Conservation (phyloP, 30 jellyfish, hydroid and myxozoan species). For the Clytia hemisphaerica region DNA sequence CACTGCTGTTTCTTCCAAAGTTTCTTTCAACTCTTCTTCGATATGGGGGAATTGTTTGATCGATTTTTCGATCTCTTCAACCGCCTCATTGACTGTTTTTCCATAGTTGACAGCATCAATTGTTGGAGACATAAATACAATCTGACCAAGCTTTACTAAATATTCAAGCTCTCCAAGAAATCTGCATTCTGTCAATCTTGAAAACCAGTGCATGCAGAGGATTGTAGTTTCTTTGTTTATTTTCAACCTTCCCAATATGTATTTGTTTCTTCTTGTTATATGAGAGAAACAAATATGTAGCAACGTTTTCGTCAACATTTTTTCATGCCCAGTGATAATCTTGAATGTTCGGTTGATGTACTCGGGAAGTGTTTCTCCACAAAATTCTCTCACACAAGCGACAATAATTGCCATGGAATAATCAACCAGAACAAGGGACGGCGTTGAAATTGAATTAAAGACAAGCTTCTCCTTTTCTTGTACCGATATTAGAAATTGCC, state of each 20-base stretch:
- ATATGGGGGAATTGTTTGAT: too few relatives aligned
- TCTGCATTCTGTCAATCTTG: too few relatives aligned
- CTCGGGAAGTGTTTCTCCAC: neutral
- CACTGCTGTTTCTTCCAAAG: too few relatives aligned
- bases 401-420: constrained; percentile 12
- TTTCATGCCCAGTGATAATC: constrained; percentile 16
- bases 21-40: too few relatives aligned
- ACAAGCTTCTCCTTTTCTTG: neutral
- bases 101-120: too few relatives aligned
- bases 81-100: too few relatives aligned
- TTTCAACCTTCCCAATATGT: neutral
- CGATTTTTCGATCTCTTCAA: too few relatives aligned
- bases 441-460: neutral
- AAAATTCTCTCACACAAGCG: constrained; percentile 6
- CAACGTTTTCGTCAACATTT: neutral
- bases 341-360: constrained; percentile 15
- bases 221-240: neutral
- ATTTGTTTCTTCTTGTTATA: constrained; percentile 4
- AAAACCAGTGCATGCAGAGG: constrained; percentile 24
- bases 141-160: too few relatives aligned
- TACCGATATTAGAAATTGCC: constrained; percentile 4
- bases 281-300: constrained; percentile 13
- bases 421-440: constrained; percentile 20
- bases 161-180: too few relatives aligned
- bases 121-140: too few relatives aligned